Evolutionary conservation across 2,113 vertebrate species (phyloP), one percentile per base, ranked within the genome.

Genomic region (Bolborhynchus lineola): DNA sequence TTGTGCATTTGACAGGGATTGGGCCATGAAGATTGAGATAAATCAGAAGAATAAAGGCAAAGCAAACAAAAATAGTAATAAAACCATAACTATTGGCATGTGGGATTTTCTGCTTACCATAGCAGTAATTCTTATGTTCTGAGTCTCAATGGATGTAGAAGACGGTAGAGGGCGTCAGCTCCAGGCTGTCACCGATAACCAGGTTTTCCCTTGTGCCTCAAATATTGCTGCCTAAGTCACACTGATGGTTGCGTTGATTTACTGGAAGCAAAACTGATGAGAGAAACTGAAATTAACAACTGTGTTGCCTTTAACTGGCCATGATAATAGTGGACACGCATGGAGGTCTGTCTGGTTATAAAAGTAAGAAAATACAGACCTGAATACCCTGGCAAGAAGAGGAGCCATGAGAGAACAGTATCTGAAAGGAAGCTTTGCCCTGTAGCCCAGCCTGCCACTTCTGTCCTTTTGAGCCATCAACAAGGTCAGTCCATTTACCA

Each of bases 41-140:
- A 50, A 50, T 50, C 49, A 50, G 13, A 50, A 50, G 49, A 50
- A 50, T 50, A 50, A 15, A 25, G 49, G 8, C 49, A 50, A 50
- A 50, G 49, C 49, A 50, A 50, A 50, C 49, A 50, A 50, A 50
- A 25, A 15, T 25, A 50, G 49, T 42, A 29, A 44, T 42, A 72
- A 68, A 82, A 26, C 7, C 0, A 0, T 46, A 77, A 77, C 16
- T 63, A 26, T 63, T 70, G 53, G 26, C 1, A 0, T 31, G 20
- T 62, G 13, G 55, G 29, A 75, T 60, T 50, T 94, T 81, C 47
- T 74, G 46, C 50, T 88, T 90, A 50, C 16, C 1, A 0, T 6
- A 75, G 65, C 18, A 47, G 46, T 33, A 60, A 72, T 71, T 64
- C 18, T 62, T 60, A 16, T 3, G 19, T 78, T 28, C 59, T 46